phyloP scores from a whole-genome alignment of 2,888 invertebrate species.

The Disparrhopalites patrizii region DNA sequence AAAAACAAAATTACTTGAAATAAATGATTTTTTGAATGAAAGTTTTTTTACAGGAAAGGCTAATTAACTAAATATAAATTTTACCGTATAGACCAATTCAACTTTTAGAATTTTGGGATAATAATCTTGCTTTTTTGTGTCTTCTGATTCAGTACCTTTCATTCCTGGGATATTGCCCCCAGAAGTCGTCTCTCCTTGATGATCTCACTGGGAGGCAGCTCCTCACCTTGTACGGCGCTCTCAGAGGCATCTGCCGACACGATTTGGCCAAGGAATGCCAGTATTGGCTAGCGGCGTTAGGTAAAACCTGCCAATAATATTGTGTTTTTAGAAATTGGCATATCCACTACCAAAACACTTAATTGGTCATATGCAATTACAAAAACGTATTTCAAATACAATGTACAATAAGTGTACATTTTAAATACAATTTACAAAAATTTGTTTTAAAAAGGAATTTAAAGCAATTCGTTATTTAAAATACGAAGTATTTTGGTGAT shows the following conservation, averaged over 20 bases:
- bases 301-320: constrained; percentile 6
- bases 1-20: not conserved
- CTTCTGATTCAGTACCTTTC: constrained; percentile 22
- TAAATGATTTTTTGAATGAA: no score
- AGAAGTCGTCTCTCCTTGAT: constrained; percentile 13
- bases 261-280: constrained; percentile 17
- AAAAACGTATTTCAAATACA: no score
- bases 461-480: no score
- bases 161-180: constrained; percentile 25
- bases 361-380: no score
- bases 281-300: constrained; percentile 30
- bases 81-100: not conserved
- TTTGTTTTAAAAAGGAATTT: no score
- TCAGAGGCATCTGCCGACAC: constrained; percentile 18
- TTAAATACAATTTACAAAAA: no score
- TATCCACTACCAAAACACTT: not conserved
- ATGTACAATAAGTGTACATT: no score
- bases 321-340: not conserved
- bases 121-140: not conserved
- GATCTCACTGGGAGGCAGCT: constrained; percentile 28
- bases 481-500: no score
- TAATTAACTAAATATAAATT: not conserved
- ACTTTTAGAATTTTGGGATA: not conserved
- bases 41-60: not conserved
- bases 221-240: constrained; percentile 19